These are phyloP conservation scores for Stegodyphus dumicola DNA, from an alignment of 1,140 invertebrate genomes.

Conservation along the genomic window DNA sequence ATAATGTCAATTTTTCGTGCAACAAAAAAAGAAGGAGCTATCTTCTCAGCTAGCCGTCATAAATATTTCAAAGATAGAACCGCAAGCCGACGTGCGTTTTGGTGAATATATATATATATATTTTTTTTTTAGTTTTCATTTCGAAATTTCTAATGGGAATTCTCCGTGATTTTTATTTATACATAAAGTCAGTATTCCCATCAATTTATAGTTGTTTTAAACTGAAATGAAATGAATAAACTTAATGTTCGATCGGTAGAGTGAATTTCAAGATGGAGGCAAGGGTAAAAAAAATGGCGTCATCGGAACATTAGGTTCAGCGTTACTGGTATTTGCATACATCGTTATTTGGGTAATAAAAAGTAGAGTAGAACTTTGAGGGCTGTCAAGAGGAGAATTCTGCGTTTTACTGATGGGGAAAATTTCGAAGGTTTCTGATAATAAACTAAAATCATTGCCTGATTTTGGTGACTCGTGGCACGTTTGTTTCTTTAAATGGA, in stretches of 20 bases:
- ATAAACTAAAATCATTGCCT: conserved; percentile 35
- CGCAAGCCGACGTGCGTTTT: conserved; percentile 24
- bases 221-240: conserved; percentile 52
- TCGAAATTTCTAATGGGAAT: conserved; percentile 48
- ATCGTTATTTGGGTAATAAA: conserved; percentile 47
- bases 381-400: neutral
- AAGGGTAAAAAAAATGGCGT: conserved; percentile 31
- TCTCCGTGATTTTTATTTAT: conserved; percentile 57
- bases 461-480: neutral
- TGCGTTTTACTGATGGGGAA: neutral
- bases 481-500: neutral
- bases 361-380: neutral
- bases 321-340: conserved; percentile 28
- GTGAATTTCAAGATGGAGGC: conserved; percentile 3
- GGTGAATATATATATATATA: conserved; percentile 4
- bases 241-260: conserved; percentile 1
- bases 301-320: conserved; percentile 29
- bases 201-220: conserved; percentile 40
- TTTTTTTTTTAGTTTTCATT: neutral
- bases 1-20: conserved; percentile 47
- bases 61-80: conserved; percentile 55
- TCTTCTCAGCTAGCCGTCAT: conserved; percentile 6
- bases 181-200: neutral
- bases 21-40: conserved; percentile 18
- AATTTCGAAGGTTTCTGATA: conserved; percentile 17